phyloP scores from a whole-genome alignment of 2,113 vertebrate genomes.

The Pogonocichla stellata region DNA sequence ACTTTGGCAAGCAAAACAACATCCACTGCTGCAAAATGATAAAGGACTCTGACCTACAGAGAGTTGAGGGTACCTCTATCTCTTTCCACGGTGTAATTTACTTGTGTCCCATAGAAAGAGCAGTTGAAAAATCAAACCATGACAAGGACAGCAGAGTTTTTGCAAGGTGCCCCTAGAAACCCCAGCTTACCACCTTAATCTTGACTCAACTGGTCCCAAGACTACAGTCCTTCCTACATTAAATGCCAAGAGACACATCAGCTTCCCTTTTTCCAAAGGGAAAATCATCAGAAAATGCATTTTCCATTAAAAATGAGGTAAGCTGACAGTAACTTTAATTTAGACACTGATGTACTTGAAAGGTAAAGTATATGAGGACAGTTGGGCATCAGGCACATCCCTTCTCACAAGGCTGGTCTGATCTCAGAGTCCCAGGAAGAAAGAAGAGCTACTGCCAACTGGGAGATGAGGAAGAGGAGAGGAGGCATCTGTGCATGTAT shows the following conservation, averaged over 20 bases:
- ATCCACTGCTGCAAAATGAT: neutral
- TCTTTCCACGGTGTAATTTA: neutral
- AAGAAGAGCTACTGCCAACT: neutral
- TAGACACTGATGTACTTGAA: neutral
- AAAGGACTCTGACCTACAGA: neutral
- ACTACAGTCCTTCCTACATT: neutral
- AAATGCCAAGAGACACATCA: neutral
- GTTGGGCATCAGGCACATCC: neutral
- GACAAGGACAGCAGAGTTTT: neutral
- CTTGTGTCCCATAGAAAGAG: neutral
- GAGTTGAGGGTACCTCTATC: neutral
- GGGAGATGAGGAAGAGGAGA: neutral
- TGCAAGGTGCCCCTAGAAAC: neutral
- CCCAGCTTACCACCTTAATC: neutral
- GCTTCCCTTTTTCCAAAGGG: neutral
- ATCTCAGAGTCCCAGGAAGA: neutral
- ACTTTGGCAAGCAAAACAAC: neutral
- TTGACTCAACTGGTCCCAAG: neutral
- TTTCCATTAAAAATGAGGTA: neutral
- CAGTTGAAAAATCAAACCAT: neutral
- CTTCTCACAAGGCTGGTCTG: neutral
- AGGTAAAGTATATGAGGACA: neutral
- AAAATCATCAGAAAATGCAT: neutral
- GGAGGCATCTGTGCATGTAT: accelerated
- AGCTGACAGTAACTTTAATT: neutral